Conservation (phyloP, 2,888 invertebrate species). For the Campopleginae sp. region DNA sequence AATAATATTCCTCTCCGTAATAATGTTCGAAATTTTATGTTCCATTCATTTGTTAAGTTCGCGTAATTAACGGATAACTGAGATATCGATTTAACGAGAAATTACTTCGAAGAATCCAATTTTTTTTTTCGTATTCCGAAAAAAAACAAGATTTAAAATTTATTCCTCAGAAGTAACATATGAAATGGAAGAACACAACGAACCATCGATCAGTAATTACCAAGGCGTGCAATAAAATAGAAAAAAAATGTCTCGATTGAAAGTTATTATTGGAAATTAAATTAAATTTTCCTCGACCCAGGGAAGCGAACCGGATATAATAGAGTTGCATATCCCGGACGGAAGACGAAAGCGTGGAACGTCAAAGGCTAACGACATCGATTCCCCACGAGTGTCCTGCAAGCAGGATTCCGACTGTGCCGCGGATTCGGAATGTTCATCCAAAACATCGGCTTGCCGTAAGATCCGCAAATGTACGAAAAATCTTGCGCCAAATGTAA, state of each 20-base stretch:
- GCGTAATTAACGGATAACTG: too few relatives aligned
- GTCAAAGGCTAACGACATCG: conserved; percentile 29
- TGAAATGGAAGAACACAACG: background rate
- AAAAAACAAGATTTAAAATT: background rate
- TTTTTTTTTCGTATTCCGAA: too few relatives aligned
- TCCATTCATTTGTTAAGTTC: too few relatives aligned
- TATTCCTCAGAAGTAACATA: background rate
- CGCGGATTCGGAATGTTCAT: conserved; percentile 58
- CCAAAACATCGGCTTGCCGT: conserved; percentile 30
- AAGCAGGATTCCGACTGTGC: conserved; percentile 69
- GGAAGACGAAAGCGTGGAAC: conserved; percentile 68
- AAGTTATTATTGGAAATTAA: background rate
- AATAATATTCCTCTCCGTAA: too few relatives aligned
- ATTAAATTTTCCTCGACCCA: background rate
- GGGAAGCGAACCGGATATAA: conserved; percentile 69
- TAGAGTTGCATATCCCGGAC: conserved; percentile 72
- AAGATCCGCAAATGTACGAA: conserved; percentile 12
- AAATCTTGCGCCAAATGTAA: background rate
- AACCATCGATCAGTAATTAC: background rate
- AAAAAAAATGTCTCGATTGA: background rate
- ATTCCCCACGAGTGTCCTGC: conserved; percentile 56
- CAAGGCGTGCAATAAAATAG: background rate
- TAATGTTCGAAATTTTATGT: too few relatives aligned
- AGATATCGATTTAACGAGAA: too few relatives aligned
- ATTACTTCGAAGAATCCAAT: too few relatives aligned